Evolutionary conservation across 2,113 vertebrate species (phyloP).

Genomic region (Buteo buteo): DNA sequence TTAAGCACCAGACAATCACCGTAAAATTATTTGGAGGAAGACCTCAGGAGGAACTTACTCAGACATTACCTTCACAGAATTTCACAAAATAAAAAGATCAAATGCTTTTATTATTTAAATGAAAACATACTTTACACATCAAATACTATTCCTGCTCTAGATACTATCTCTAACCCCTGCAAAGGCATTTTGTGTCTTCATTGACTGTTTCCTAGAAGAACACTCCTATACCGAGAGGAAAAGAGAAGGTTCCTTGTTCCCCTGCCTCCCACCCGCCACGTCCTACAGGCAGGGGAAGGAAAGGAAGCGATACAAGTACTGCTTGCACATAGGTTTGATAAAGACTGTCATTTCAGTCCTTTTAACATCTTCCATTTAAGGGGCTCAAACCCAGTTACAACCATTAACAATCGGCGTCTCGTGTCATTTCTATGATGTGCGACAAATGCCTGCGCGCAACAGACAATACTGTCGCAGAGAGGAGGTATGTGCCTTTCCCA

Average conservation of each 20-base stretch:
- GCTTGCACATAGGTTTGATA: not conserved
- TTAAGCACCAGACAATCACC: not conserved
- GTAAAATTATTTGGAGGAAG: not conserved
- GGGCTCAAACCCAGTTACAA: not conserved
- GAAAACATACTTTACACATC: not conserved
- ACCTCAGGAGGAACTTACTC: not conserved
- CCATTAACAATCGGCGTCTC: not conserved
- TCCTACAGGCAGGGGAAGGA: not conserved
- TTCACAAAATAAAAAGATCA: not conserved
- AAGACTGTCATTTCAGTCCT: not conserved
- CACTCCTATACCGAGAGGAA: rapidly evolving
- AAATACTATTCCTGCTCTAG: not conserved
- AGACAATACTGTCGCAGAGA: not conserved
- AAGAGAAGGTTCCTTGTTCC: not conserved
- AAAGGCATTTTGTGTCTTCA: not conserved
- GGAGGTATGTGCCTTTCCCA: not conserved
- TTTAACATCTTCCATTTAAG: not conserved
- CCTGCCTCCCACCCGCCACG: rapidly evolving
- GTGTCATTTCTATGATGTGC: not conserved
- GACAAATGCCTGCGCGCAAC: not conserved
- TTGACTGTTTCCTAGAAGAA: not conserved
- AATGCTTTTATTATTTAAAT: not conserved
- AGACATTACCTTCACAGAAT: not conserved
- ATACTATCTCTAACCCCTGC: not conserved
- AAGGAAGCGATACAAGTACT: rapidly evolving